phyloP scores from a whole-genome alignment of 2,113 vertebrate species.

The Caranx ignobilis region DNA sequence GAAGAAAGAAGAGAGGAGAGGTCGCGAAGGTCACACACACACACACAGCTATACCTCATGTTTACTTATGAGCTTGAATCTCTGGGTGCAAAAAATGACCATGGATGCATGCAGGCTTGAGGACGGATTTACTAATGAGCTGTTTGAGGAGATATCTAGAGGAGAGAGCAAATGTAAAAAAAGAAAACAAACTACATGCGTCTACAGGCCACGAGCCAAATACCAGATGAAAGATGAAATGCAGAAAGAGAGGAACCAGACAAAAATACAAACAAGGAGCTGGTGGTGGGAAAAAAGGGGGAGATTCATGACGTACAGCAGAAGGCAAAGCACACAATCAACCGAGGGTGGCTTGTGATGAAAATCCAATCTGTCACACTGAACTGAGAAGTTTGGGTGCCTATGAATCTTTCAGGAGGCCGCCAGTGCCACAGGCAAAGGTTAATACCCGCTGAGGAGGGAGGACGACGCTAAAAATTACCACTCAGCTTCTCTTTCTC shows the following conservation, averaged over 20 bases:
- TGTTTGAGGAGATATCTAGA: slow-evolving; percentile 35
- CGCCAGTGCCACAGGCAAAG: slow-evolving; percentile 43
- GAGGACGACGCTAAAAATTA: slow-evolving; percentile 24
- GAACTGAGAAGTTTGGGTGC: slow-evolving; percentile 59
- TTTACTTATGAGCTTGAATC: slow-evolving; percentile 65
- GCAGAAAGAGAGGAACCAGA: slow-evolving; percentile 14
- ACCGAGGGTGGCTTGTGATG: slow-evolving; percentile 33
- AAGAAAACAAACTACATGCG: slow-evolving; percentile 36
- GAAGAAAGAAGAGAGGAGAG: slow-evolving; percentile 18
- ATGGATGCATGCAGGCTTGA: slow-evolving; percentile 17
- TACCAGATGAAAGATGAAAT: slow-evolving; percentile 34
- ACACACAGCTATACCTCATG: slow-evolving; percentile 54
- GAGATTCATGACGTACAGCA: neutral
- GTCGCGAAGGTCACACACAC: slow-evolving; percentile 9
- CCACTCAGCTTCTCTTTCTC: slow-evolving; percentile 19
- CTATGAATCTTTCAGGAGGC: slow-evolving; percentile 74
- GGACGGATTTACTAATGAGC: slow-evolving; percentile 58
- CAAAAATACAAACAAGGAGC: slow-evolving; percentile 40
- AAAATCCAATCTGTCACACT: slow-evolving; percentile 70
- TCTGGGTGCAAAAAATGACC: slow-evolving; percentile 41
- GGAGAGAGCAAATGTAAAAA: slow-evolving; percentile 24
- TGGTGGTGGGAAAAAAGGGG: slow-evolving; percentile 9
- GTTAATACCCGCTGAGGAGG: slow-evolving; percentile 47
- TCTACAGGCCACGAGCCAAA: slow-evolving; percentile 35
- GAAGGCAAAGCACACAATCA: slow-evolving; percentile 36